Conservation (phyloP, 2,888 invertebrate species). For the Tetranychus piercei region DNA sequence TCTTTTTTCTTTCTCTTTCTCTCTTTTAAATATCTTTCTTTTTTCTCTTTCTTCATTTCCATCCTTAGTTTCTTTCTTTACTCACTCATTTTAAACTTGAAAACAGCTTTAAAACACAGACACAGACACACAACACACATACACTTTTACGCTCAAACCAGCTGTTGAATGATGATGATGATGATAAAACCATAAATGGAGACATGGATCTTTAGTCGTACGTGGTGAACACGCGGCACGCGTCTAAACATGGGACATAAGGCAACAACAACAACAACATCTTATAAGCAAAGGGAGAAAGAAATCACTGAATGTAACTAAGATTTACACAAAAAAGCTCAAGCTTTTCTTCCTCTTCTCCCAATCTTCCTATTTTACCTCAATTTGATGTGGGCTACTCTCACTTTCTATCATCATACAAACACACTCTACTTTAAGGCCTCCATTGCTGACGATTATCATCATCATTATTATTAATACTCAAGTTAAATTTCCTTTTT, state of each 20-base stretch:
- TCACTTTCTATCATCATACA: background rate
- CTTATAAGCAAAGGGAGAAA: background rate
- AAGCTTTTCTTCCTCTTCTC: background rate
- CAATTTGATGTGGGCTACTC: background rate
- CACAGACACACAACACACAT: background rate
- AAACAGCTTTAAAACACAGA: background rate
- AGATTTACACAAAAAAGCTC: background rate
- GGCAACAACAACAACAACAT: background rate
- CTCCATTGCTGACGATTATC: background rate
- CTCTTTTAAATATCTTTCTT: background rate
- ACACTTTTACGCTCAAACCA: background rate
- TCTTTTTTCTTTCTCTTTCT: background rate
- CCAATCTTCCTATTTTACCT: background rate
- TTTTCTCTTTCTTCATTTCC: background rate
- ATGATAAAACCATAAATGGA: background rate
- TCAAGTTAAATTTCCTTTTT: too few relatives aligned
- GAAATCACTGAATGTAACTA: background rate
- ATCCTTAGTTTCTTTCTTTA: background rate
- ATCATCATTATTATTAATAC: too few relatives aligned
- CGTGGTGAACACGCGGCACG: background rate
- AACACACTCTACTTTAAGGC: background rate
- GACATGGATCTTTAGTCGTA: background rate
- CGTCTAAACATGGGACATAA: background rate
- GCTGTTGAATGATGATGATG: slow-evolving; percentile 1
- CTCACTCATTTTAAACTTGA: background rate